Evolutionary conservation across 2,888 invertebrate species (phyloP).

Genomic region (Cosmia trapezina): DNA sequence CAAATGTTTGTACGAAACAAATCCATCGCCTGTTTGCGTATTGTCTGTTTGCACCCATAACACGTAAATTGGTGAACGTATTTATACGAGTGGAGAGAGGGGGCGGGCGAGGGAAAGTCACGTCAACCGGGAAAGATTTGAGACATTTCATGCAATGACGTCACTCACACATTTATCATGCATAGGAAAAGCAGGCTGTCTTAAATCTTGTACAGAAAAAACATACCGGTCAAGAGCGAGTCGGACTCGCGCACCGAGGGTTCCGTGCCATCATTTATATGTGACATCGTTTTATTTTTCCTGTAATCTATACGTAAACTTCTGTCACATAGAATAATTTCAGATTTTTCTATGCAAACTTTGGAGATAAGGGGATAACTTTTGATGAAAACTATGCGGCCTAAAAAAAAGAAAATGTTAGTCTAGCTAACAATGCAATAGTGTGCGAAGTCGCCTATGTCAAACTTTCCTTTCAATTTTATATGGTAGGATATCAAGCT

Average conservation of each 20-base stretch:
- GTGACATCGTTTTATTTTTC: too few species aligned
- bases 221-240: too few species aligned
- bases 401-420: too few species aligned
- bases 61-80: conserved; percentile 40
- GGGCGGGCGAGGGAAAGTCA: neutral
- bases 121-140: conserved; percentile 36
- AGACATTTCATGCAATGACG: conserved; percentile 36
- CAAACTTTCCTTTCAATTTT: conserved; percentile 19
- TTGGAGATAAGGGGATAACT: too few species aligned
- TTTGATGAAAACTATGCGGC: too few species aligned
- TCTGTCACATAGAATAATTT: too few species aligned
- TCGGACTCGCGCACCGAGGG: too few species aligned
- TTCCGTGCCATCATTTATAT: too few species aligned
- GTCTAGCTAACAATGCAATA: neutral
- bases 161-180: conserved; percentile 37
- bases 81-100: conserved; percentile 4
- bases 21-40: conserved; percentile 32
- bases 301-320: too few species aligned
- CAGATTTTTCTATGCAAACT: too few species aligned
- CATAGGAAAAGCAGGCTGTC: neutral
- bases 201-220: neutral
- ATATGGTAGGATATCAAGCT: neutral
- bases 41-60: conserved; percentile 33
- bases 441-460: neutral
- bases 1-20: conserved; percentile 34